A percentile compares a stretch with the other conserved stretches of the same genome.
Evolutionary conservation across 2,888 invertebrate genomes (phyloP).

Genomic region (Rotaria sp.): DNA sequence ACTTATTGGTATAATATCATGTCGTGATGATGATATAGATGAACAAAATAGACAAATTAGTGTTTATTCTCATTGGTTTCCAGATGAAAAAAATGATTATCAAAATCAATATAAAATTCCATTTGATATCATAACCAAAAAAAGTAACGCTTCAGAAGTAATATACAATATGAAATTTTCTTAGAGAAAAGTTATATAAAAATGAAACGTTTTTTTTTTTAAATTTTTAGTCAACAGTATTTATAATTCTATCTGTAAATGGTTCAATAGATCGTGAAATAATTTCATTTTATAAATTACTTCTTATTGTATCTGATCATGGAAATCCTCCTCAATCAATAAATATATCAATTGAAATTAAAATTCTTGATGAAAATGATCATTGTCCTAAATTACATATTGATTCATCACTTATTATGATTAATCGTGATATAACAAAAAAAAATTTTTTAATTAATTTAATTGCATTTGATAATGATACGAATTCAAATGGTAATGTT

Average conservation of each 20-base stretch:
- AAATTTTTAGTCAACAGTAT: not conserved
- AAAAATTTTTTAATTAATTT: not conserved
- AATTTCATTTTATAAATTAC: not conserved
- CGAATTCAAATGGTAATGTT: not conserved
- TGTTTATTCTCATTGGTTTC: not conserved
- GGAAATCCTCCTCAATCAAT: not conserved
- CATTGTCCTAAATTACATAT: not conserved
- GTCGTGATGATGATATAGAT: conserved; percentile 18
- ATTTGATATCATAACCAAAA: not conserved
- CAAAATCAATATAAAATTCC: not conserved
- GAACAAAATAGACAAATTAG: not conserved
- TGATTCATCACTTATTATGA: not conserved
- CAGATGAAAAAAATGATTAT: not conserved
- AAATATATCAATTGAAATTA: not conserved
- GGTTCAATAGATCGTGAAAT: conserved; percentile 5
- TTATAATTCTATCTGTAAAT: not conserved
- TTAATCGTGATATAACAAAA: conserved; percentile 14
- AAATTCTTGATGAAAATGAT: not conserved
- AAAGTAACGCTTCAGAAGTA: not conserved
- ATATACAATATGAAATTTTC: not conserved
- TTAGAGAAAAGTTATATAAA: too few relatives aligned
- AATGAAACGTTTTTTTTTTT: not conserved
- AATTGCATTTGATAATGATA: not conserved
- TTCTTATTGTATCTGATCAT: not conserved
- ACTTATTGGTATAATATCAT: not conserved